Base-by-base conservation (phyloP, 2,113 vertebrate genomes). In the Eretmochelys imbricata region DNA sequence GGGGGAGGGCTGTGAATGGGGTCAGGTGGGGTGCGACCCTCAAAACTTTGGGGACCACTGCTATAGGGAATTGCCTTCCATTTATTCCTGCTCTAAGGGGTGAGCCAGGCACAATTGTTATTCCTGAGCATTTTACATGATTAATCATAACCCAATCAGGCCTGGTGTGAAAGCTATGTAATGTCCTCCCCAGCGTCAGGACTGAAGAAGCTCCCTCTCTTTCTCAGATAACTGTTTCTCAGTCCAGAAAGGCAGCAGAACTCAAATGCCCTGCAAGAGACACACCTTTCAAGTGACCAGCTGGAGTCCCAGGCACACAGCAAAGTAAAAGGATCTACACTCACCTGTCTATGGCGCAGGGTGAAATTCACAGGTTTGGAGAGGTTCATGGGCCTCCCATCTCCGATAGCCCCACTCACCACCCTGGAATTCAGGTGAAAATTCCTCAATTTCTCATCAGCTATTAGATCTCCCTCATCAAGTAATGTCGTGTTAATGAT, bases 291-390 rank as follows among this genome's bases (percentile, higher is more conserved):
- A 75, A 75, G 31, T 42, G n/a, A 5, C 17, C n/a, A 22, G 6
- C 38, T 75, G 16, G n/a, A 42, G 69, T 9, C 20, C n/a, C 7
- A 1, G 31, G 29, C 14, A 65, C 13, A 20, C 9, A 75, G 10
- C 35, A 75, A 42, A 75, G 10, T 42, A 5, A 75, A 22, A 38
- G 69, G 16, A 16, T 48, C 31, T 42, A 35, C 49, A 27, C 94
- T 91, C 79, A 97, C 97, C 94, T 89, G 79, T 49, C 22, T 76
- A 29, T 95, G 89, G n/a, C 80, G 86, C 25, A 97, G 96, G 25
- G 94, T 95, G 76, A 97, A 82, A 29, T 85, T 16, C 17, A 93
- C 79, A 24, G 94, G 94, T 38, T 65, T 46, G n/a, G 76, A 76
- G 20, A 97, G 75, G 22, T 4, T 0, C 2, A 87, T 49, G 35